Evolutionary conservation across 2,797 vertebrate species (phyloP).

Genomic region (Falco peregrinus): DNA sequence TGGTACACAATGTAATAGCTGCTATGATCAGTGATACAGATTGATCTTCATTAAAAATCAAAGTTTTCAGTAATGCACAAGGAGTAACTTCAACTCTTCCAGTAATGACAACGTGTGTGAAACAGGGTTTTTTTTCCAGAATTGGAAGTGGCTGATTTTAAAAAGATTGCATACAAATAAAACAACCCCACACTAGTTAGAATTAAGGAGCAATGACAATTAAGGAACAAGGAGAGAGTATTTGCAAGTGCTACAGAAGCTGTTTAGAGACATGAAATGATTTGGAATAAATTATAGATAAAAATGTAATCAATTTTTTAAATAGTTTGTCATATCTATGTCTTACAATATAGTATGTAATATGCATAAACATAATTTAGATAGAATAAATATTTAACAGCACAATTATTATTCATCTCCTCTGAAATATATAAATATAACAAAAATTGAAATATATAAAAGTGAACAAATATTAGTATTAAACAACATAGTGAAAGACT

Average conservation of each 20-base stretch:
- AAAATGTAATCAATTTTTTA: background rate
- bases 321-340: background rate
- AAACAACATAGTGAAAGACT: background rate
- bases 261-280: background rate
- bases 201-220: background rate
- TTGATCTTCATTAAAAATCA: background rate
- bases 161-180: background rate
- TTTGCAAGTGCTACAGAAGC: background rate
- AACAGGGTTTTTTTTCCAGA: background rate
- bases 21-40: background rate
- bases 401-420: background rate
- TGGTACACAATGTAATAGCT: background rate
- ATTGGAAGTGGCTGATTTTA: background rate
- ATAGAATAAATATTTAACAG: background rate
- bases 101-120: background rate
- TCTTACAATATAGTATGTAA: background rate
- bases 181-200: rapidly evolving
- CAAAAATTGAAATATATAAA: background rate
- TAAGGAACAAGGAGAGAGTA: background rate
- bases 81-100: background rate
- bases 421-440: background rate
- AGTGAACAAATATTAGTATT: background rate
- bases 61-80: background rate
- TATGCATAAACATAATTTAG: background rate
- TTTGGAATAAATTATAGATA: background rate